These are phyloP conservation scores for Synergus gifuensis DNA, from an alignment of 2,888 invertebrate genomes.

Conservation along the genomic window DNA sequence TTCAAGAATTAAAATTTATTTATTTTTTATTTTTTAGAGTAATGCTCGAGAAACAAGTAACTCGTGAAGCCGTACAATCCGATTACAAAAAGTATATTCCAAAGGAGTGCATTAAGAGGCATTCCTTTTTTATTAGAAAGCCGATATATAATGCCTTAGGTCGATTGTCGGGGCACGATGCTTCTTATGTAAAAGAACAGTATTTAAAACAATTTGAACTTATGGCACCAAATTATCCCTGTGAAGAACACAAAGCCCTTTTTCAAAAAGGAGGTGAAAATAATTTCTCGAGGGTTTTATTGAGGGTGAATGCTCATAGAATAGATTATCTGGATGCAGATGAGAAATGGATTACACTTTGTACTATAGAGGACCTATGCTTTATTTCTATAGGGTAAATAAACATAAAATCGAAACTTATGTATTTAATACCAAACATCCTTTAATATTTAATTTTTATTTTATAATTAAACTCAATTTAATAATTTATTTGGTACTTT, in stretches of 20 bases:
- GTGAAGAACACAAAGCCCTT: slow-evolving; percentile 86
- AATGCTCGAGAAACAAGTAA: slow-evolving; percentile 86
- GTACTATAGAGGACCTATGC: slow-evolving; percentile 90
- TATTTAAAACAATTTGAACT: slow-evolving; percentile 89
- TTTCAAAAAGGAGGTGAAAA: slow-evolving; percentile 81
- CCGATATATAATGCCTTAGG: slow-evolving; percentile 85
- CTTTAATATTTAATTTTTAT: slow-evolving; percentile 15
- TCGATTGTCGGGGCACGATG: slow-evolving; percentile 82
- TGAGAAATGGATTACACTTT: slow-evolving; percentile 78
- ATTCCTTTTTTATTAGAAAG: slow-evolving; percentile 87
- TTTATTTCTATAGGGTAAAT: slow-evolving; percentile 84
- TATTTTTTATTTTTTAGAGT: slow-evolving; percentile 82
- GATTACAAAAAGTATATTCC: slow-evolving; percentile 92
- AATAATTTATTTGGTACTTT: slow-evolving; percentile 40
- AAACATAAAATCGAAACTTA: neutral
- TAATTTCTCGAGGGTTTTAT: slow-evolving; percentile 88
- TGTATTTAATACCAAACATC: neutral
- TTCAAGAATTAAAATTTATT: neutral
- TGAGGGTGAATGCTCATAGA: slow-evolving; percentile 76
- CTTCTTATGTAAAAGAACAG: slow-evolving; percentile 86
- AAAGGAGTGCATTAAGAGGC: slow-evolving; percentile 86
- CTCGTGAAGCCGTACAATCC: slow-evolving; percentile 84
- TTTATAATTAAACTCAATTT: slow-evolving; percentile 1
- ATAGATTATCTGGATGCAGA: slow-evolving; percentile 67
- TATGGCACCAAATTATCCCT: slow-evolving; percentile 90